Evolutionary conservation across 2,888 invertebrate genomes (phyloP).

Genomic region (Stramonita haemastoma): DNA sequence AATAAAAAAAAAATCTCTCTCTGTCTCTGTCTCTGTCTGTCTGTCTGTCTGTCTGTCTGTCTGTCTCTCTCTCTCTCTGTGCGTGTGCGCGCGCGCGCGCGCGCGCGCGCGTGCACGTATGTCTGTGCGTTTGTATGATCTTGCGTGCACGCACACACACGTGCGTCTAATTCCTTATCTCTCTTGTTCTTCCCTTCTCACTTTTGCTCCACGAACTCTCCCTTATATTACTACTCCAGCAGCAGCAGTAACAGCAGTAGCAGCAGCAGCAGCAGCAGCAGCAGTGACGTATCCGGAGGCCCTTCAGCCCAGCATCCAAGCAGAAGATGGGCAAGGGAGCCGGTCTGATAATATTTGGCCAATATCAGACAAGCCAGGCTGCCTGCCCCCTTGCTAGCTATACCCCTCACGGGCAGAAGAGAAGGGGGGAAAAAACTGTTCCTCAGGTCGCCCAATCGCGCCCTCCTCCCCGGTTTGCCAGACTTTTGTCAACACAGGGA

Average conservation of each 20-base stretch:
- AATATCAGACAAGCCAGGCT: conserved; percentile 33
- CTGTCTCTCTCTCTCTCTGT: too few species aligned
- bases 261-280: background rate
- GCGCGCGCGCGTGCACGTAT: too few species aligned
- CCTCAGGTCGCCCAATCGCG: conserved; percentile 12
- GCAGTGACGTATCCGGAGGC: background rate
- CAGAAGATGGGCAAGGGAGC: conserved; percentile 18
- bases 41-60: background rate
- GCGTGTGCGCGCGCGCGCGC: too few species aligned
- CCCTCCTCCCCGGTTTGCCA: conserved; percentile 24
- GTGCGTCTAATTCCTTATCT: background rate
- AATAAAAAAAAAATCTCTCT: too few species aligned
- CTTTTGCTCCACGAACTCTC: background rate
- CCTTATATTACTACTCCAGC: too few species aligned
- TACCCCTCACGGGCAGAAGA: conserved; percentile 37
- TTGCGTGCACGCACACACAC: too few species aligned
- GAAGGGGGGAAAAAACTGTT: too few species aligned
- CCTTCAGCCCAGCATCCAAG: background rate
- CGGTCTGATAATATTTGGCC: conserved; percentile 44
- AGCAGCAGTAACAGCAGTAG: too few species aligned
- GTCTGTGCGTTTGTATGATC: too few species aligned
- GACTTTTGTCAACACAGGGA: conserved; percentile 44
- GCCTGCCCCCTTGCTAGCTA: too few species aligned
- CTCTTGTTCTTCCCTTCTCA: background rate
- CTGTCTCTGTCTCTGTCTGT: too few species aligned